Evolutionary conservation across 2,888 invertebrate species (phyloP), one percentile per base, ranked within the genome.

Genomic region (Bembecia ichneumoniformis): DNA sequence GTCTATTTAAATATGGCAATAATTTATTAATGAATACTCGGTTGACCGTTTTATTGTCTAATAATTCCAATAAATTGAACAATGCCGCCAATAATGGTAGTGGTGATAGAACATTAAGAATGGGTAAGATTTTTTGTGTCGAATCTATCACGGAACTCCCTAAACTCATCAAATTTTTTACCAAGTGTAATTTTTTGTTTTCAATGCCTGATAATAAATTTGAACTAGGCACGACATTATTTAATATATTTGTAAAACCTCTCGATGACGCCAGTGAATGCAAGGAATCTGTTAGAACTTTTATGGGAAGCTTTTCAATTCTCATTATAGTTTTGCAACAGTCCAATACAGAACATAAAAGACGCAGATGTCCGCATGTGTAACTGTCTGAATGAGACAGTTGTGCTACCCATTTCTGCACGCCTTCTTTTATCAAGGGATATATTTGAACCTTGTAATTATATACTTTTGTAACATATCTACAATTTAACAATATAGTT

Each of bases 401-500:
- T 62, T 89, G 89, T 9, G 63, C 66, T 15, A 80, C 62, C 89
- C 89, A 90, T 67, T 89, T 90, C 47, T 73, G 71, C 1, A 78
- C 58, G 1, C 86, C 87, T 54, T 86, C 77, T 53, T 73, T 78
- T 3, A 86, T 55, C 52, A 86, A 60, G 0, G 80, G 77, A 62
- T 81, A 82, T 47, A 82, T 66, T 59, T 83, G 78, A 11, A 65
- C 58, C 50, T 82, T 82, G 50, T 70, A 71, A 35, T 52, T 63
- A 46, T 77, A 68, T 50, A 73, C 57, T 44, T 71, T 63, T n/a
- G 28, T 2, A 13, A 65, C 55, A 11, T 59, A 50, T 20, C 63
- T 66, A 55, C 65, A 71, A 17, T 63, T 64, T 7, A 86, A 56
- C 35, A 83, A 56, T 47, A 68, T 73, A 50, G 78, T 77, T 2